Base-by-base conservation (phyloP, 2,888 invertebrate genomes). In the Lepidochrysops patricia region DNA sequence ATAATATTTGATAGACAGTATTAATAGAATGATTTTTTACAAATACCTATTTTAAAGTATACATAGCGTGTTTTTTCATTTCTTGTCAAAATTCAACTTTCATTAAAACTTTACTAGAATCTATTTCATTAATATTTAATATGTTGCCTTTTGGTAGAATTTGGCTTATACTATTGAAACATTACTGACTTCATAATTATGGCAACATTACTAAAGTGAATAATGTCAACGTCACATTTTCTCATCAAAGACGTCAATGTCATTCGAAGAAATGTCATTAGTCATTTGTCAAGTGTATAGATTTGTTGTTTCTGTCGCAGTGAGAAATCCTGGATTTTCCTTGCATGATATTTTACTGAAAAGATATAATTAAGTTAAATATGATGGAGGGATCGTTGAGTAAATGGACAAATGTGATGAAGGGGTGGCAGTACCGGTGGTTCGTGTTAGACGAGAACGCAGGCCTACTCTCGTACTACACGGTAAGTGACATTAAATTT, bases 381-480 rank as follows among this genome's bases (percentile, higher is more conserved):
- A 87, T 92, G 86, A 96, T 97, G 96, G 97, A 98, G 90, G 98
- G 98, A 74, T 96, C 97, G 64, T 89, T 98, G 65, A 97, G 96
- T 89, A 98, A 98, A 91, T 98, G 97, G 97, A 98, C 98, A 69
- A 98, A 98, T 91, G 96, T 98, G 76, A 96, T 98, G 93, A 97
- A 96, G 83, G 99, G 99, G 69, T 99, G 99, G 98, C 99, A 99
- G 86, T 98, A 98, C 90, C 93, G 99, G 70, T 99, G 98, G 97
- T 99, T 99, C 90, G 98, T 99, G 72, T 89, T 99, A 72, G 98
- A 99, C 89, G 98, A 98, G 84, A 97, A 96, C 86, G 96, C 97
- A 70, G 98, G 98, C 58, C 91, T 98, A 64, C 91, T 99, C 62
- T 97, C 98, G 5, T 99, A 99, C 87, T 99, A 98, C 80, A 99